Percentiles rank a stretch among this genome's conserved stretches.
Conservation (phyloP, 1,140 invertebrate genomes). For the Musca vetustissima region DNA sequence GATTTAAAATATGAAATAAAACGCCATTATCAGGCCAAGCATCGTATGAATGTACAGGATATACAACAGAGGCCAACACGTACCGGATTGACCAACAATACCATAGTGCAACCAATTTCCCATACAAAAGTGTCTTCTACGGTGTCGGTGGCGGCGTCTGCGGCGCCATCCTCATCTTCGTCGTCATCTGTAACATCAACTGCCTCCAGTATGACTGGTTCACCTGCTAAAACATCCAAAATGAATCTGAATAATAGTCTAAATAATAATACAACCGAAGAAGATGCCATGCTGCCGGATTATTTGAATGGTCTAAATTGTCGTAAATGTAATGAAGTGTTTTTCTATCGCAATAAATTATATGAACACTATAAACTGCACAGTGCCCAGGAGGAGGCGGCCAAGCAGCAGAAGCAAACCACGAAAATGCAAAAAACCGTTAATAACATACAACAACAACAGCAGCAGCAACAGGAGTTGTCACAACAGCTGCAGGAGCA, state of each 20-base stretch:
- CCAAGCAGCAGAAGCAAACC: background rate
- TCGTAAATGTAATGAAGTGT: slow-evolving; percentile 26
- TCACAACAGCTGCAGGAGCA: background rate
- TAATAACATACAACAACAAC: background rate
- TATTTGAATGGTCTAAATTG: slow-evolving; percentile 28
- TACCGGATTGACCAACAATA: slow-evolving; percentile 9
- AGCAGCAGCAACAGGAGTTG: background rate
- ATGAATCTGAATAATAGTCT: background rate
- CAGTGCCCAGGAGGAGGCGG: background rate
- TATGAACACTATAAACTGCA: slow-evolving; percentile 29
- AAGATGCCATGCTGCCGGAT: slow-evolving; percentile 10
- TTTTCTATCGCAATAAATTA: slow-evolving; percentile 26
- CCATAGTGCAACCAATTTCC: too few relatives aligned
- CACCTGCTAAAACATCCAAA: too few relatives aligned
- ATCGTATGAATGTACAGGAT: slow-evolving; percentile 38
- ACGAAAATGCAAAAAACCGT: background rate
- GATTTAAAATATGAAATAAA: slow-evolving; percentile 29
- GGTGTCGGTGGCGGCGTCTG: too few relatives aligned
- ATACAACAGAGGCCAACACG: slow-evolving; percentile 44
- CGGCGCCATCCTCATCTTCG: too few relatives aligned
- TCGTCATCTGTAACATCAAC: too few relatives aligned
- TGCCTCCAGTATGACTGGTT: background rate
- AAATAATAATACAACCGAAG: background rate
- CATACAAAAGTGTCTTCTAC: too few relatives aligned
- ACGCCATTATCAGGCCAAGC: slow-evolving; percentile 38